These are phyloP conservation scores for Megalonaias nervosa DNA, from an alignment of 1,140 invertebrate species.

Conservation along the genomic window DNA sequence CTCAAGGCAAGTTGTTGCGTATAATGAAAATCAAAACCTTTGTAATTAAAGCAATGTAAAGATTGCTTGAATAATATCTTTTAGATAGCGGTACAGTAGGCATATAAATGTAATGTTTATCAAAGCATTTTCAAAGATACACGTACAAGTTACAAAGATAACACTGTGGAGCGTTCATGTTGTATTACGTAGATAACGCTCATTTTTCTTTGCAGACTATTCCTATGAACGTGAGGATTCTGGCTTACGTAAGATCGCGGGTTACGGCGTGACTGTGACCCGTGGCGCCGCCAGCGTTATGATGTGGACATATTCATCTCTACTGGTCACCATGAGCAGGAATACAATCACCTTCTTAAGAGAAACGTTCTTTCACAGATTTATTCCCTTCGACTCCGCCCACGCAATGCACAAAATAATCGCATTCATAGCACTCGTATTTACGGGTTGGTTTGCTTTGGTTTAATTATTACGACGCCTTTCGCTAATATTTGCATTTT, in stretches of 20 bases:
- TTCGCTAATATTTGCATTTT: too few relatives aligned
- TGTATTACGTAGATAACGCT: too few relatives aligned
- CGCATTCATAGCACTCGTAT: constrained; percentile 95
- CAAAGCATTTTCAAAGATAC: too few relatives aligned
- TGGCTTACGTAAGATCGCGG: constrained; percentile 97
- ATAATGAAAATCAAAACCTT: too few relatives aligned
- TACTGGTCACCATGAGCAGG: constrained; percentile 96
- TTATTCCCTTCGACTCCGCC: constrained; percentile 97
- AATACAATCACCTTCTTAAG: constrained; percentile 97
- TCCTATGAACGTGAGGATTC: constrained; percentile 85
- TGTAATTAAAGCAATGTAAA: too few relatives aligned
- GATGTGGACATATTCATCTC: constrained; percentile 95
- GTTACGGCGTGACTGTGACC: constrained; percentile 97
- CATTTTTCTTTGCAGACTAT: constrained; percentile 46
- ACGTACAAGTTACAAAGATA: too few relatives aligned
- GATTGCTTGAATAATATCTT: too few relatives aligned
- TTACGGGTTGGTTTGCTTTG: constrained; percentile 72
- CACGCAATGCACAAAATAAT: constrained; percentile 99
- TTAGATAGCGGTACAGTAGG: too few relatives aligned
- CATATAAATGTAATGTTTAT: too few relatives aligned
- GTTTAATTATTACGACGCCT: too few relatives aligned
- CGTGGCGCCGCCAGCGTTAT: constrained; percentile 96
- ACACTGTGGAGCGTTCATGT: too few relatives aligned
- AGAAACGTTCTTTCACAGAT: constrained; percentile 98
- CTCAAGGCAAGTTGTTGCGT: too few relatives aligned